Evolutionary conservation across 2,113 vertebrate species (phyloP).

Genomic region (Vulpes lagopus): DNA sequence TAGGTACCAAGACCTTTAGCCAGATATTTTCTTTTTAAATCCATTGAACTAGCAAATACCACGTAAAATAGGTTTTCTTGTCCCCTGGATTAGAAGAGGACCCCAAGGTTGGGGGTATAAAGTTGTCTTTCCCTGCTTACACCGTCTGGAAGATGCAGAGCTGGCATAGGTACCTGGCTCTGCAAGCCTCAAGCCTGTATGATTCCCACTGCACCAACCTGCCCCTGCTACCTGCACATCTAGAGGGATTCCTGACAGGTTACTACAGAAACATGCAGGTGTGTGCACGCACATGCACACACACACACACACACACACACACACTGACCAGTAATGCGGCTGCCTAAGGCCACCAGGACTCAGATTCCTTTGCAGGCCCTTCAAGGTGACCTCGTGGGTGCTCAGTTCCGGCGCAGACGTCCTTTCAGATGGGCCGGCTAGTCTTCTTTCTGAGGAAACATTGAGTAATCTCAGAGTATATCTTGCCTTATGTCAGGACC

Average conservation of each 20-base stretch:
- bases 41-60: background rate
- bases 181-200: background rate
- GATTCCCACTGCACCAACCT: background rate
- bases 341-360: background rate
- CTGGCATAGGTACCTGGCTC: background rate
- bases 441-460: conserved; percentile 42
- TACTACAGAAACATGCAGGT: background rate
- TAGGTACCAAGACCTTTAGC: background rate
- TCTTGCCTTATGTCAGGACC: background rate
- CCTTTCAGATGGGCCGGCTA: background rate
- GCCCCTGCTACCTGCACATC: background rate
- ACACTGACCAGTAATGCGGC: conserved; percentile 67
- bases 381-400: background rate
- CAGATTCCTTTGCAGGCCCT: background rate
- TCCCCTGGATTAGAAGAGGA: background rate
- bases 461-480: background rate
- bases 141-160: background rate
- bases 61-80: background rate
- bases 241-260: background rate
- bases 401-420: background rate
- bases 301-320: background rate
- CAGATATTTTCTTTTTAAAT: background rate
- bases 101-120: background rate
- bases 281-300: rapidly evolving
- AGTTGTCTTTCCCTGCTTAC: background rate